Evolutionary conservation across 1,140 invertebrate genomes (phyloP), one percentile per base, ranked within the genome.

Genomic region (Proctacanthus coquilletti): DNA sequence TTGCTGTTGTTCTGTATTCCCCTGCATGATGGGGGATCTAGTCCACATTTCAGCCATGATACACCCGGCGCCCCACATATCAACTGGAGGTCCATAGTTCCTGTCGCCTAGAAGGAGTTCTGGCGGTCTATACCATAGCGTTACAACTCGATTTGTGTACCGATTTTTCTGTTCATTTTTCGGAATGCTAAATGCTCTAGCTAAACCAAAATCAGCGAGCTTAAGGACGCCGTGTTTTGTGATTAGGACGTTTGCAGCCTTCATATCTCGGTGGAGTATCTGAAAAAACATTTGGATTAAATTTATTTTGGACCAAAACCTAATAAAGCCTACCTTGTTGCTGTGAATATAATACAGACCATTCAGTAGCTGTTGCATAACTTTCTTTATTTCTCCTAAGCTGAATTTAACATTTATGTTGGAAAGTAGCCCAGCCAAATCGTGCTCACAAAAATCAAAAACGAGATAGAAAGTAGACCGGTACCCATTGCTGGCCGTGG

Each of bases 41-140:
- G 93, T 98, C 94, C 94, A 98, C 87, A 98, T 93, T 66, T 99
- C 93, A 0, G 93, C 93, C 92, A 98, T 96, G 29, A 98, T 98
- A 53, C 94, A 98, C 1, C 94, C 95, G 18, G 88, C 93, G 9
- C 93, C 93, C 94, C 94, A 98, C 60, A 97, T 73, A 67, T 99
- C 96, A 18, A 99, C 89, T 1, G 92, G 83, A 8, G 92, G 87
- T 0, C 92, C 92, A 60, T 96, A 96, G 63, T 96, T 92, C 15
- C 93, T 65, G 50, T 96, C 91, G 20, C 95, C 95, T 38, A 69
- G 51, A 17, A 75, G 49, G 8, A 75, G 45, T 45, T 71, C 68
- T 0, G 93, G 93, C 15, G 93, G 91, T 35, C 93, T 69, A 59
- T 99, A 98, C 94, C 94, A 98, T 5, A 98, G 60, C 1, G 94